Percentiles rank a stretch among this genome's conserved stretches.
These are phyloP conservation scores for Danionella cerebrum DNA, from an alignment of 2,113 vertebrate genomes.

Conservation along the genomic window DNA sequence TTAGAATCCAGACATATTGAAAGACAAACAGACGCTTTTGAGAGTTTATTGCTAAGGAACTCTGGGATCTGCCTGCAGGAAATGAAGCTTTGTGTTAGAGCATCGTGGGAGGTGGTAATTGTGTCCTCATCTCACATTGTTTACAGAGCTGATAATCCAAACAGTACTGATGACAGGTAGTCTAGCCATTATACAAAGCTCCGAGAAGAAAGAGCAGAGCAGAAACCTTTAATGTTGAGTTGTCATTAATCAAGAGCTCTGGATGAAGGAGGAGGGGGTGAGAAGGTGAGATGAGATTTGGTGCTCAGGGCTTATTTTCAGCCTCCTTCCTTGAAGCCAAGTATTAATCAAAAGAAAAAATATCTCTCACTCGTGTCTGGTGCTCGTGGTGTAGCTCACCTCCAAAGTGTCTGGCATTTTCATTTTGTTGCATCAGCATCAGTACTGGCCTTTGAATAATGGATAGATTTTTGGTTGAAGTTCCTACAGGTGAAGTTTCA, in stretches of 20 bases:
- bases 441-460: not conserved
- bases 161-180: constrained; percentile 2
- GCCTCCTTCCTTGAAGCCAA: constrained; percentile 14
- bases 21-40: not conserved
- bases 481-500: not conserved
- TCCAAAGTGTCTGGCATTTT: constrained; percentile 19
- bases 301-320: constrained; percentile 27
- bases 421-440: constrained; percentile 16
- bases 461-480: not conserved
- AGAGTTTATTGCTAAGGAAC: not conserved
- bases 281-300: constrained; percentile 22
- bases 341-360: constrained; percentile 28
- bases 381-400: not conserved
- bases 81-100: not conserved
- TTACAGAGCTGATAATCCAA: constrained; percentile 6
- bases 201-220: not conserved
- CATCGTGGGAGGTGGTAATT: constrained; percentile 1
- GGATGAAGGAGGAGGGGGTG: not conserved
- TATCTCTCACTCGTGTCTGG: constrained; percentile 3
- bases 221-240: constrained; percentile 1
- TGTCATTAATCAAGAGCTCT: constrained; percentile 25
- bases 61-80: not conserved
- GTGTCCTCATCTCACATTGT: constrained; percentile 9
- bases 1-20: not conserved
- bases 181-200: not conserved